Percentiles rank a stretch among this genome's conserved stretches.
phyloP scores from a whole-genome alignment of 1,140 invertebrate species.

The Matsumurasca onukii region DNA sequence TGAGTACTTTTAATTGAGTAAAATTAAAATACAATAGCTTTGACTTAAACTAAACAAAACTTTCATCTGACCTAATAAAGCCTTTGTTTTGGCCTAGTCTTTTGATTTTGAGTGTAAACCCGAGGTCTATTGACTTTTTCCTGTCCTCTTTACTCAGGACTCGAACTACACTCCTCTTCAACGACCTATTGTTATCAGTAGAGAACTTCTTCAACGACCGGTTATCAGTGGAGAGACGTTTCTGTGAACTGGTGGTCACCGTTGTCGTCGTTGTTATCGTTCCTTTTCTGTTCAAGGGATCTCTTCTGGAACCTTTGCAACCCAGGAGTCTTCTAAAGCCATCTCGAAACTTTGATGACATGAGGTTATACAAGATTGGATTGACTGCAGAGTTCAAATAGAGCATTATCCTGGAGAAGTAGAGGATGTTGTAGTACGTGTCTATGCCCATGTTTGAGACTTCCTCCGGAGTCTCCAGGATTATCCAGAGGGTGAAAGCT shows the following conservation, averaged over 20 bases:
- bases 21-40: background rate
- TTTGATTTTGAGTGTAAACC: slow-evolving; percentile 5
- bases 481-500: slow-evolving; percentile 81
- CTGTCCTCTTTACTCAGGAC: slow-evolving; percentile 11
- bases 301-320: slow-evolving; percentile 4
- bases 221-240: slow-evolving; percentile 7
- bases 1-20: no score
- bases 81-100: slow-evolving; percentile 21
- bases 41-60: slow-evolving; percentile 26
- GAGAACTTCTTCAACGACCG: slow-evolving; percentile 5
- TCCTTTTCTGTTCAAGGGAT: slow-evolving; percentile 35
- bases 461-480: slow-evolving; percentile 67
- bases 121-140: slow-evolving; percentile 22
- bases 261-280: slow-evolving; percentile 39
- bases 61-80: slow-evolving; percentile 25
- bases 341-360: slow-evolving; percentile 88
- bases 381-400: slow-evolving; percentile 90
- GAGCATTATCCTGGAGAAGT: slow-evolving; percentile 82
- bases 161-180: slow-evolving; percentile 10
- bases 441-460: slow-evolving; percentile 67
- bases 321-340: slow-evolving; percentile 66
- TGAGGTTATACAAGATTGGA: slow-evolving; percentile 86
- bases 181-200: no score
- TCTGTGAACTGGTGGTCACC: slow-evolving; percentile 20
- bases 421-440: slow-evolving; percentile 80